Base-by-base conservation (phyloP, 64 coral and sea anemone species). In the Actinia equina region DNA sequence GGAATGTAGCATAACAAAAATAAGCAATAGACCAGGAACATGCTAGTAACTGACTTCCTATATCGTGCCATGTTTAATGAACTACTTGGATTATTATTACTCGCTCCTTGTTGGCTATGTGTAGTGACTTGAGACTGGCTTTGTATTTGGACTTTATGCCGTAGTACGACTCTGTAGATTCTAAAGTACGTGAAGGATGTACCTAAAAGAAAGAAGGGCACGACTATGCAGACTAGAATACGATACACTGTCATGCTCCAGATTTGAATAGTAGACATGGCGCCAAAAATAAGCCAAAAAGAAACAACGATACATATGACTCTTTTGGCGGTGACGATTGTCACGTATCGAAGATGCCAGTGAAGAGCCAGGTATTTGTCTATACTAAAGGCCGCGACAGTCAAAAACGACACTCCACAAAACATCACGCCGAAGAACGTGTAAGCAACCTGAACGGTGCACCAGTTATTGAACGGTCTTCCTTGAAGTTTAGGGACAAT, bases 81-180 rank as follows among this genome's bases (percentile, higher is more conserved):
- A 59, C 53, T 60, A 61, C 56, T 61, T 10, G 83, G 6, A 6
- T 0, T 16, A 6, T 0, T 16, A 26, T 49, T 52, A 19, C 12
- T 25, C 8, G 0, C 17, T 17, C 49, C 78, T 49, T 52, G 49
- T 51, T 52, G 17, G 78, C 20, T 44, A 0, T 23, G 42, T 49
- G 78, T 81, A 20, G 78, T 49, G 10, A 60, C 85, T 65, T 71
- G 59, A 7, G 79, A 62, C 64, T 87, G 90, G 64, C 43, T 41
- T 44, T 41, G 84, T 55, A 92, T 92, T 15, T 87, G 85, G 1
- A 67, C 20, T n/a, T 83, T 78, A 58, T 92, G 90, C 16, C 85
- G 71, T 20, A 82, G 90, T 45, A 92, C 76, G 27, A 92, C 44
- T 83, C 84, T 57, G 53, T 92, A 92, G 64, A 92, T 92, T 44